Base-by-base conservation (phyloP, 1,140 invertebrate genomes). In the Lethrus apterus region DNA sequence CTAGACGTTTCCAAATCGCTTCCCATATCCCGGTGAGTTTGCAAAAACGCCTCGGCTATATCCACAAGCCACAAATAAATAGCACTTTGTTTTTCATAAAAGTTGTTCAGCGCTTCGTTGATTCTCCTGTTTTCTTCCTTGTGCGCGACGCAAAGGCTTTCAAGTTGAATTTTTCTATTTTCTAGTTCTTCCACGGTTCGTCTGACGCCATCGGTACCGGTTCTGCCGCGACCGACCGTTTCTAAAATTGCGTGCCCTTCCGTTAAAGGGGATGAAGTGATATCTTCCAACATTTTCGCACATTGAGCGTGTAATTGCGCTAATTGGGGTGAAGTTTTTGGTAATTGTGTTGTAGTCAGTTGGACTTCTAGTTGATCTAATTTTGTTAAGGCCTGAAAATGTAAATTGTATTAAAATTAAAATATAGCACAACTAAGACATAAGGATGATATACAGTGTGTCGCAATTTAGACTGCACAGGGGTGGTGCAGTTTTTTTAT, bases 341-440 rank as follows among this genome's bases (percentile, higher is more conserved):
- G 71, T 58, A 83, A 65, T 35, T 80, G 75, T 23, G 75, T 78
- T 19, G 76, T 83, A 26, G 77, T 77, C 44, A 89, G 62, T 57
- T 89, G 81, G 53, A 84, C 75, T 70, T 89, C 84, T 7, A 89
- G 66, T 62, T 89, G 82, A 63, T 86, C 82, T 44, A 89, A 60
- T 65, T 86, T 84, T 41, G 74, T 81, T 30, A 85, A 67, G 35
- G 81, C 84, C 78, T 86, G 55, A 2, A 64, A 57, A 11, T 11
- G 30, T n/a, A n/a, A n/a, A n/a, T n/a, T n/a, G n/a, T n/a, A n/a
- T n/a, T n/a, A n/a, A n/a, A n/a, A n/a, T n/a, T n/a, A n/a, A n/a
- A n/a, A n/a, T n/a, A n/a, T n/a, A n/a, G n/a, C n/a, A n/a, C n/a
- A n/a, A n/a, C n/a, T n/a, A n/a, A n/a, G n/a, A n/a, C n/a, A n/a